These are phyloP conservation scores for Campodea augens DNA, from an alignment of 1,140 invertebrate species.

Conservation along the genomic window DNA sequence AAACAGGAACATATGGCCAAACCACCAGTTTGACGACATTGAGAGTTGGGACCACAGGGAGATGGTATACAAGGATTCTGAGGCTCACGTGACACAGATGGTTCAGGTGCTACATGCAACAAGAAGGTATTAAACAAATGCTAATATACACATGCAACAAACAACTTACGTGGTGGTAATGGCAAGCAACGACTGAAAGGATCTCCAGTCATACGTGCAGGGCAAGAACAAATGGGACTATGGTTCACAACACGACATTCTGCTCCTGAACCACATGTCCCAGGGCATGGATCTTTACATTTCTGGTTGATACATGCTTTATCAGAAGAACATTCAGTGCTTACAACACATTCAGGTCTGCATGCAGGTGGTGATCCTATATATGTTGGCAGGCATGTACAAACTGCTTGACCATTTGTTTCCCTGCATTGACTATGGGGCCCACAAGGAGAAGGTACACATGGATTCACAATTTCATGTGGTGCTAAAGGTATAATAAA, in stretches of 20 bases:
- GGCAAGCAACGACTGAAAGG: slow-evolving; percentile 29
- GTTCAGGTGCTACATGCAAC: slow-evolving; percentile 21
- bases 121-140: neutral
- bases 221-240: slow-evolving; percentile 35
- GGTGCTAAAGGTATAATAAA: no score
- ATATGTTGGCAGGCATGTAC: slow-evolving; percentile 38
- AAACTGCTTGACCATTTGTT: slow-evolving; percentile 31
- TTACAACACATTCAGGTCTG: slow-evolving; percentile 41
- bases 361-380: slow-evolving; percentile 40
- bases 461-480: no score
- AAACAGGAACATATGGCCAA: slow-evolving; percentile 42
- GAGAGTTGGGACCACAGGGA: slow-evolving; percentile 47
- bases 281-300: slow-evolving; percentile 44
- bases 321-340: slow-evolving; percentile 37
- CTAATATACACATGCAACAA: neutral
- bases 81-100: slow-evolving; percentile 13
- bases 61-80: slow-evolving; percentile 38
- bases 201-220: slow-evolving; percentile 30
- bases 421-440: slow-evolving; percentile 42
- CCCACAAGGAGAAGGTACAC: slow-evolving; percentile 37
- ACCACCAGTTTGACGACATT: slow-evolving; percentile 36
- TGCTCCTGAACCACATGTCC: slow-evolving; percentile 34
- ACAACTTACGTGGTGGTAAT: slow-evolving; percentile 15
- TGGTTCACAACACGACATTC: slow-evolving; percentile 36
- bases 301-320: slow-evolving; percentile 41